phyloP scores from a whole-genome alignment of 30 jellyfish, hydroid and myxozoan species.

The Aurelia sp. region DNA sequence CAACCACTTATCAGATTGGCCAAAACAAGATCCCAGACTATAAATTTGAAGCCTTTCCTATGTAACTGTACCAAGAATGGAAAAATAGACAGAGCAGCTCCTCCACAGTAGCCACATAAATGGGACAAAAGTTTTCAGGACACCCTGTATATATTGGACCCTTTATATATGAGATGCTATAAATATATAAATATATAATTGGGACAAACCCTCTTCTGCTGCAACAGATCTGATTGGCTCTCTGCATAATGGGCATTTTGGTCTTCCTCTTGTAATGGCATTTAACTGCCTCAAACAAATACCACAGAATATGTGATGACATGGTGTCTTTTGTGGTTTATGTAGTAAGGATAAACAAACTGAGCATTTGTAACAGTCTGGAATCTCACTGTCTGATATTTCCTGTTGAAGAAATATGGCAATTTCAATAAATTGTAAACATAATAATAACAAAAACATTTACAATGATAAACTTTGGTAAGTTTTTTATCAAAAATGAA shows the following conservation, averaged over 20 bases:
- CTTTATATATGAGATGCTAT: too few species aligned
- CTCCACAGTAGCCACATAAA: too few species aligned
- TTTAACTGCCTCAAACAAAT: conserved; percentile 90
- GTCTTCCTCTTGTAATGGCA: conserved; percentile 75
- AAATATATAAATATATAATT: too few species aligned
- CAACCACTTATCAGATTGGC: too few species aligned
- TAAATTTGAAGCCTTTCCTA: too few species aligned
- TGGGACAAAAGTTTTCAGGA: too few species aligned
- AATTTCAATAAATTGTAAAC: not conserved
- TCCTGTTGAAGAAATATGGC: conserved; percentile 16
- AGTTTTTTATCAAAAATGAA: too few species aligned
- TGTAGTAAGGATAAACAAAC: conserved; percentile 82
- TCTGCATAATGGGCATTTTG: conserved; percentile 96
- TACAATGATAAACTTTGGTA: too few species aligned
- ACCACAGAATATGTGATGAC: conserved; percentile 90
- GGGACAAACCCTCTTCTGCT: conserved; percentile 57
- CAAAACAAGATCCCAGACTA: too few species aligned
- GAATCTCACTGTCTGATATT: conserved; percentile 81
- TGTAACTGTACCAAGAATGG: too few species aligned
- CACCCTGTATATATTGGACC: too few species aligned
- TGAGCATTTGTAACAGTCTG: conserved; percentile 89
- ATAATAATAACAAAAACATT: not conserved
- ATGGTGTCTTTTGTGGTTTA: conserved; percentile 91
- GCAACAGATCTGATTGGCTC: conserved; percentile 72
- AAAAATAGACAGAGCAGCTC: too few species aligned